Conservation (phyloP, 2,113 vertebrate species). For the Gadus chalcogrammus region DNA sequence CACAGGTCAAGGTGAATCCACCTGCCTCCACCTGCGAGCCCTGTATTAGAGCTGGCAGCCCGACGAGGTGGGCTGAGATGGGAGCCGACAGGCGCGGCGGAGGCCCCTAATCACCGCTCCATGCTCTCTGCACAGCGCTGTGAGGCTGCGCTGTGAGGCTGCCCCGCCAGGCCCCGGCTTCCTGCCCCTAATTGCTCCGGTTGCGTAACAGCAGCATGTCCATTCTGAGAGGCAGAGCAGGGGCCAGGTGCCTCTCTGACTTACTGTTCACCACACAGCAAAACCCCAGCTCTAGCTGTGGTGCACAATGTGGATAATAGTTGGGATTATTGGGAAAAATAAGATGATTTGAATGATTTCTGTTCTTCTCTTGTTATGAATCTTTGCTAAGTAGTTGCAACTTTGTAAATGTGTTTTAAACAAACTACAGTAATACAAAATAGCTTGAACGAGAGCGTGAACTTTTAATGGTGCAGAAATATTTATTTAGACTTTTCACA, state of each 20-base stretch:
- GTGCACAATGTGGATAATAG: no score
- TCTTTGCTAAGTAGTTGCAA: no score
- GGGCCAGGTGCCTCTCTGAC: not conserved
- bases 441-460: no score
- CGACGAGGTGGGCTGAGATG: constrained; percentile 34
- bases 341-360: no score
- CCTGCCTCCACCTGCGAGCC: constrained; percentile 27
- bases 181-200: constrained; percentile 34
- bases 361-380: no score
- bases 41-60: constrained; percentile 57
- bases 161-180: constrained; percentile 25
- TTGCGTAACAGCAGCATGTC: constrained; percentile 27
- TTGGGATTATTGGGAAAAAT: no score
- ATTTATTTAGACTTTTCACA: no score
- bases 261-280: not conserved
- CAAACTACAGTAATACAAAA: no score
- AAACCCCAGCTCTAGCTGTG: not conserved
- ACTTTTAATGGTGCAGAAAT: no score
- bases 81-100: constrained; percentile 3
- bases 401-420: no score
- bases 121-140: constrained; percentile 41
- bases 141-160: constrained; percentile 37
- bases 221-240: not conserved
- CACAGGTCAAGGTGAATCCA: constrained; percentile 40
- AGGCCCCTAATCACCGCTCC: constrained; percentile 44